phyloP scores from a whole-genome alignment of 2,888 invertebrate species.

The Dryococelus australis region DNA sequence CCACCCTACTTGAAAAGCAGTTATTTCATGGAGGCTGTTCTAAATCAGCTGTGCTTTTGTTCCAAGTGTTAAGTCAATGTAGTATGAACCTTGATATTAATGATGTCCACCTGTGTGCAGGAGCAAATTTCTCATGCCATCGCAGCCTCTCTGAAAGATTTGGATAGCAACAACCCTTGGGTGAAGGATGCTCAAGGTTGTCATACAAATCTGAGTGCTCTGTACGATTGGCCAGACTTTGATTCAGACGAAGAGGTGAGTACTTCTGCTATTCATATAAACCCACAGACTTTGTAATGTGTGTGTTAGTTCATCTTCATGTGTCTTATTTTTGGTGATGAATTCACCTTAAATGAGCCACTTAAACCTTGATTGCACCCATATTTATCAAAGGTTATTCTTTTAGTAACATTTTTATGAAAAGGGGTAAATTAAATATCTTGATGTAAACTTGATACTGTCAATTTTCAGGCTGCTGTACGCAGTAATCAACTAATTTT shows the following conservation, averaged over 20 bases:
- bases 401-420: no score
- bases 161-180: constrained; percentile 63
- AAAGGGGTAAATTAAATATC: no score
- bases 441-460: no score
- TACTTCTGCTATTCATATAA: neutral
- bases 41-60: no score
- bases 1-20: neutral
- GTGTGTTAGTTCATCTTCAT: neutral
- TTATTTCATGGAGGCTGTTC: neutral
- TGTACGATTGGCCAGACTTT: constrained; percentile 69
- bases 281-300: neutral
- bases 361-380: no score
- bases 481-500: no score
- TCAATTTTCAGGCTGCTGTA: no score
- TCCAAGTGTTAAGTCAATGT: no score
- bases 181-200: constrained; percentile 62
- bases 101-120: constrained; percentile 48
- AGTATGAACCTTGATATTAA: neutral
- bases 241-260: constrained; percentile 62
- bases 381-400: no score
- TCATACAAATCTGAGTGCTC: constrained; percentile 62
- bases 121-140: constrained; percentile 60
- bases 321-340: neutral
- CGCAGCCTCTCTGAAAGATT: constrained; percentile 60
- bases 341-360: no score